Base-by-base conservation (phyloP, 2,797 vertebrate genomes). In the Protonibea diacanthus region DNA sequence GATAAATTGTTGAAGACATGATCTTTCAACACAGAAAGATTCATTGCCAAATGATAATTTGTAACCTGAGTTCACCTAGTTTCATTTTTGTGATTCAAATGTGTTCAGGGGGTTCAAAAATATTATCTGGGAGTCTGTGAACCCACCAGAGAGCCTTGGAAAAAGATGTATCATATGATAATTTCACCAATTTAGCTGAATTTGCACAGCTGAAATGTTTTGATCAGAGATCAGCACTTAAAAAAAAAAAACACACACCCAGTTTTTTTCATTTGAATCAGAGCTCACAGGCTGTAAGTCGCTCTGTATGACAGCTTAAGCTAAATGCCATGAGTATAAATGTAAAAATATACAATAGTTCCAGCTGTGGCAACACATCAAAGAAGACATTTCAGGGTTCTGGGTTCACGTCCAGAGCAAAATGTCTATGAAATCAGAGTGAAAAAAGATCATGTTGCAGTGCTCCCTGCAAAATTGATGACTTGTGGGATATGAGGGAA, bases 401-500 rank as follows among this genome's bases (percentile, higher is more conserved):
- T 5, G 15, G 62, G 79, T 87, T 90, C 70, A 83, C 80, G 66
- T 86, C 63, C 58, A 14, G 82, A 87, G 83, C 44, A 81, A 76
- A 88, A 74, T 2, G 20, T 20, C 48, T 71, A 29, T 48, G 65
- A 81, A 84, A 62, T 51, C 15, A 5, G 42, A 78, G 40, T 15
- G 55, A 76, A 81, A 74, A 70, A 69, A 56, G 38, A 81, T 86
- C 53, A 59, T 58, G 59, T 88, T 78, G 73, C 74, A 73, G 63
- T 21, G 5, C 13, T 45, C 51, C 38, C 56, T 88, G 81, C 40
- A 84, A 89, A 87, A 84, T 75, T 81, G 71, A 87, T 88, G 85
- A 82, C 56, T 74, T 82, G 68, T 68, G 74, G 80, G 64, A 88
- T 65, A 47, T 63, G 58, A 76, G 72, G 33, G 70, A 63, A 79